Percentiles rank a stretch among this genome's conserved stretches.
These are phyloP conservation scores for Malurus cyaneus DNA, from an alignment of 2,113 vertebrate species.

Conservation along the genomic window DNA sequence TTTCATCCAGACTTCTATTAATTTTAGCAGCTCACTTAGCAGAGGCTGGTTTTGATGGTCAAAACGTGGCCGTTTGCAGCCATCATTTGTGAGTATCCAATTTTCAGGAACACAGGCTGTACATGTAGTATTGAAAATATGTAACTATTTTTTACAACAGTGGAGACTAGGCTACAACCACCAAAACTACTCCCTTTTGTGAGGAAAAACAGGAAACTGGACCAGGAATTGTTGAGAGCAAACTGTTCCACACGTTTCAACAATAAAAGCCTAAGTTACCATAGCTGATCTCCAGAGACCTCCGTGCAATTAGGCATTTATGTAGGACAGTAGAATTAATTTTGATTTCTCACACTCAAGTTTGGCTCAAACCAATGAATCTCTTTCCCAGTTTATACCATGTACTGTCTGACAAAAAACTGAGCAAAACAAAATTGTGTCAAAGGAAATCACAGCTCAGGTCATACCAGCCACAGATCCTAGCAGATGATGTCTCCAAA, in stretches of 20 bases:
- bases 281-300: background rate
- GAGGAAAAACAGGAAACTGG: background rate
- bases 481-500: background rate
- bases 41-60: background rate
- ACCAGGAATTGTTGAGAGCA: background rate
- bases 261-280: background rate
- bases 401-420: background rate
- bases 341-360: background rate
- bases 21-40: conserved; percentile 4
- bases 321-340: background rate
- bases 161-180: background rate
- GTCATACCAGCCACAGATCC: background rate
- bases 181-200: background rate
- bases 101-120: background rate
- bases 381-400: background rate
- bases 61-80: background rate
- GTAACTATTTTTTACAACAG: background rate
- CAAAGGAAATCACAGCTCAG: background rate
- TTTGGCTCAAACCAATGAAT: background rate
- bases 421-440: background rate
- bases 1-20: background rate
- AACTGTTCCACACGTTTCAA: background rate
- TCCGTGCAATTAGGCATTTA: background rate
- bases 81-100: background rate
- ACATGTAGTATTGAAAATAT: background rate